Conservation (phyloP, 2,113 vertebrate species). For the Pluvianellus socialis region DNA sequence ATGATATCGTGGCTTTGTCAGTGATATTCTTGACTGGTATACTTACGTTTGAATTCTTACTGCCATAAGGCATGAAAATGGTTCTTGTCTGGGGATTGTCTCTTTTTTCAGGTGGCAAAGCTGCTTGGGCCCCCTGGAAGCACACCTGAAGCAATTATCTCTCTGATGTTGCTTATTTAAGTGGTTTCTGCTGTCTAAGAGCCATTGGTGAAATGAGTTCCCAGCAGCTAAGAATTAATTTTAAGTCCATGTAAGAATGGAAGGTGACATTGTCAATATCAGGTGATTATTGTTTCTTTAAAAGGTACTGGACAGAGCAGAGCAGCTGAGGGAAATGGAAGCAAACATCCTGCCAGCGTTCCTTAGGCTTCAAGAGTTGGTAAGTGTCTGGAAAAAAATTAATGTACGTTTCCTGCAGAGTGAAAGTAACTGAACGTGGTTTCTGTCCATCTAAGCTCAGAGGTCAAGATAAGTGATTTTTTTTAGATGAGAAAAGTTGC, state of each 20-base stretch:
- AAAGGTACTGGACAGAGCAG: conserved; percentile 93
- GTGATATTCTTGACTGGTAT: not conserved
- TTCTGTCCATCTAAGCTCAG: not conserved
- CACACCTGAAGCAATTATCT: not conserved
- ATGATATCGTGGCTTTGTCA: not conserved
- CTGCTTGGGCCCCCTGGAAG: not conserved
- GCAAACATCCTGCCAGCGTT: conserved; percentile 90
- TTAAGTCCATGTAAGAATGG: not conserved
- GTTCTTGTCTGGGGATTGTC: not conserved
- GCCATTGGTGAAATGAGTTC: not conserved
- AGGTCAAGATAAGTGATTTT: not conserved
- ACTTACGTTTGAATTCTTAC: not conserved
- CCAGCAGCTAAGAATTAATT: not conserved
- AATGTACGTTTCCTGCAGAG: not conserved
- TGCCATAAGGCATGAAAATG: not conserved
- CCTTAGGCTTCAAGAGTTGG: conserved; percentile 93
- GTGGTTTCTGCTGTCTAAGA: not conserved
- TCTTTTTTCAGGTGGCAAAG: not conserved
- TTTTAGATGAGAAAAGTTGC: not conserved
- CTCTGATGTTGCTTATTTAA: not conserved
- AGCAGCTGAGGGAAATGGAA: conserved; percentile 90
- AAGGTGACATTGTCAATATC: not conserved
- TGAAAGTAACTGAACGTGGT: not conserved
- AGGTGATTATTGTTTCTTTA: not conserved
- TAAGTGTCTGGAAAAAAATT: conserved; percentile 69